Percentiles rank a stretch among this genome's conserved stretches.
These are phyloP conservation scores for Callionymus lyra DNA, from an alignment of 2,113 vertebrate species.

Conservation along the genomic window DNA sequence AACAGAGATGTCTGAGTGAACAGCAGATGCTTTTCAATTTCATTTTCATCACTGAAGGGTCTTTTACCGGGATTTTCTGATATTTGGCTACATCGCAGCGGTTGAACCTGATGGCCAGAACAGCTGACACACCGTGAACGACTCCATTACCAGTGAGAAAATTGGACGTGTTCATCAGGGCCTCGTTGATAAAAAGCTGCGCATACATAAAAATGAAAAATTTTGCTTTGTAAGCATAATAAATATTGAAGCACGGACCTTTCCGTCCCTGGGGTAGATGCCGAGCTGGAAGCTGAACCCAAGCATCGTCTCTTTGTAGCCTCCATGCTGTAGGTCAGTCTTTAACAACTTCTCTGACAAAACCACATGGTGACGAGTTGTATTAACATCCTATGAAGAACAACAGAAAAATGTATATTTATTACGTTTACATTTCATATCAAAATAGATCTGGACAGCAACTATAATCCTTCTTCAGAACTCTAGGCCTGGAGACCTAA, in stretches of 20 bases:
- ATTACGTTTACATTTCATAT: too few relatives aligned
- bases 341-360: constrained; percentile 71
- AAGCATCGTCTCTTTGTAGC: constrained; percentile 80
- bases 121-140: constrained; percentile 77
- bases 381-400: constrained; percentile 66
- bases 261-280: constrained; percentile 68
- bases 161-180: constrained; percentile 71
- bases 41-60: too few relatives aligned
- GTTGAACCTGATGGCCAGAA: constrained; percentile 79
- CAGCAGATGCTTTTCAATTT: background rate
- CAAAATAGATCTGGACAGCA: too few relatives aligned
- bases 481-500: too few relatives aligned
- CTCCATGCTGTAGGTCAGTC: constrained; percentile 72
- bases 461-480: too few relatives aligned
- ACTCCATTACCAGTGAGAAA: constrained; percentile 78
- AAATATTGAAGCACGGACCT: constrained; percentile 54
- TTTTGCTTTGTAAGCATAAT: background rate
- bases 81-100: constrained; percentile 71
- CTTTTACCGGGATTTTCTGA: constrained; percentile 15
- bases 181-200: constrained; percentile 82
- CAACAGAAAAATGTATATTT: background rate
- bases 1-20: background rate
- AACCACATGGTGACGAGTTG: constrained; percentile 77
- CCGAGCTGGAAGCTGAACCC: constrained; percentile 77
- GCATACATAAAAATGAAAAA: background rate